Base-by-base conservation (phyloP, 2,797 vertebrate species). In the Muraenolepis orangiensis region DNA sequence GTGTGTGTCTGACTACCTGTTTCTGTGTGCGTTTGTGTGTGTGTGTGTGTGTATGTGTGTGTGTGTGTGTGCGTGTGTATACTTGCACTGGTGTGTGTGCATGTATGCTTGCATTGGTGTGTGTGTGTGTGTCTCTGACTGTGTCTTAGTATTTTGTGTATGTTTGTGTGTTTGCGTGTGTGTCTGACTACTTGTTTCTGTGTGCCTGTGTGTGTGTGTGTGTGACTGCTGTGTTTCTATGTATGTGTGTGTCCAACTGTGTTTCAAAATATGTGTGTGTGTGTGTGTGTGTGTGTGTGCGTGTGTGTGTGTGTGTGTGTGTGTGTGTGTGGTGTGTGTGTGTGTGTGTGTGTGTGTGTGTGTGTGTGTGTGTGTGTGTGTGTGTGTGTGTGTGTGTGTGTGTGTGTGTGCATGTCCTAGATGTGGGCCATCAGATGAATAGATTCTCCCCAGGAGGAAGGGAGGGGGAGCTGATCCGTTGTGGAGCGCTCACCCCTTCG, bases 401-500 rank as follows among this genome's bases (percentile, higher is more conserved):
- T 72, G 42, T 57, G 71, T 23, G 7, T 61, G 51, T 61, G n/a
- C 12, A 23, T 64, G n/a, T 64, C 57, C 57, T 23, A 11, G 57
- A 3, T 4, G 57, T 64, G 26, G 23, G 40, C 26, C 57, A 23
- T 26, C 57, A 64, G n/a, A 23, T 64, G 23, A 26, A 26, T 64
- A 26, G 23, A 64, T 64, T 57, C 18, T 57, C 23, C 51, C 46
- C 18, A n/a, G n/a, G 46, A 20, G 46, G 32, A 8, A 8, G 32
- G 32, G 8, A 4, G 32, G 32, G 46, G 46, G 46, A 6, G 18
- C 18, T 34, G 46, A 8, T 72, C 0, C 74, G 76, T 74, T 36
- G 70, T 72, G 66, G 70, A 32, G 72, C 7, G 42, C 70, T 82
- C 87, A 83, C 83, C 81, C 84, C 73, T 34, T 34, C 7, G 32